Conservation (phyloP, 2,113 vertebrate species). For the Platanista minor region DNA sequence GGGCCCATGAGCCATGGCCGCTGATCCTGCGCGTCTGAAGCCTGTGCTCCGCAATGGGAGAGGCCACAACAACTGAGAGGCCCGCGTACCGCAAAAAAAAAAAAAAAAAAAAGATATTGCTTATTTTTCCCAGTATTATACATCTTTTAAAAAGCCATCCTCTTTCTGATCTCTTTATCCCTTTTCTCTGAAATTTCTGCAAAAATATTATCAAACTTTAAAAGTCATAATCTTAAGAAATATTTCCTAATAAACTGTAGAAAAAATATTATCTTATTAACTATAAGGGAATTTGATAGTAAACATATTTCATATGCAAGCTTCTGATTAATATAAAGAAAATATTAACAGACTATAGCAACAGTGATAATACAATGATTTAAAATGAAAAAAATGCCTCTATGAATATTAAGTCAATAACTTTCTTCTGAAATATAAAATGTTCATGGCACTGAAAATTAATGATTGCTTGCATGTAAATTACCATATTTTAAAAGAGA, state of each 20-base stretch:
- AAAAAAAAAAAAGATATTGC: neutral
- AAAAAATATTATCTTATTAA: neutral
- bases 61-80: too few species aligned
- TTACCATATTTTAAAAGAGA: constrained; percentile 48
- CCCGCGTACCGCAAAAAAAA: too few species aligned
- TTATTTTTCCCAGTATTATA: neutral
- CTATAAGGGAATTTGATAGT: neutral
- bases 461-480: constrained; percentile 59
- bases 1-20: too few species aligned
- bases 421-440: constrained; percentile 57
- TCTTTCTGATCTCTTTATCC: neutral
- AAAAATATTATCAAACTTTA: neutral
- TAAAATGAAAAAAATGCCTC: constrained; percentile 47
- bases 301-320: neutral
- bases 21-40: too few species aligned
- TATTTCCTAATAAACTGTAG: neutral
- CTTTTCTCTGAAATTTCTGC: neutral
- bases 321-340: constrained; percentile 42
- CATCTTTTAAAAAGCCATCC: neutral
- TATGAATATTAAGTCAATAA: constrained; percentile 57
- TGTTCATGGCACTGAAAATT: constrained; percentile 48
- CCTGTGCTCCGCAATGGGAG: too few species aligned
- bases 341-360: constrained; percentile 26
- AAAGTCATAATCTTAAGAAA: neutral
- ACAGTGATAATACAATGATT: constrained; percentile 20